These are phyloP conservation scores for Halcyon leucocephala DNA, from an alignment of 2,797 vertebrate species.

Conservation along the genomic window DNA sequence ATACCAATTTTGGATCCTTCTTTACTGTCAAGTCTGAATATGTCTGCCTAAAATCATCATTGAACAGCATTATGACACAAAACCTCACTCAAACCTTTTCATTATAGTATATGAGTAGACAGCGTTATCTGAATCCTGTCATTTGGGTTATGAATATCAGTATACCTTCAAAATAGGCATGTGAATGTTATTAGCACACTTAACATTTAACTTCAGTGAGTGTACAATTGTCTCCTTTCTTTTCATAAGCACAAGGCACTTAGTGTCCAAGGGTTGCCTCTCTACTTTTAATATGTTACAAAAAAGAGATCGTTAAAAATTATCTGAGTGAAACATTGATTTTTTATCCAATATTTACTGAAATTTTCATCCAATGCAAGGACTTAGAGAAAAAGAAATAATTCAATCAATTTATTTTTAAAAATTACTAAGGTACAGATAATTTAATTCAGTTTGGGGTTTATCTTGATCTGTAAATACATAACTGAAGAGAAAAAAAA, in stretches of 20 bases:
- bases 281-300: neutral
- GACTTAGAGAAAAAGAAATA: neutral
- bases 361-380: neutral
- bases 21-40: neutral
- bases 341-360: neutral
- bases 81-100: neutral
- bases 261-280: neutral
- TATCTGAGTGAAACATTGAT: neutral
- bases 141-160: neutral
- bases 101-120: neutral
- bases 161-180: neutral
- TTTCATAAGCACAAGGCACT: neutral
- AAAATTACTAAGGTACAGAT: neutral
- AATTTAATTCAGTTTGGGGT: neutral
- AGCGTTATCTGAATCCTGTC: neutral
- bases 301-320: neutral
- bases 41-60: neutral
- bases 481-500: neutral
- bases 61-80: neutral
- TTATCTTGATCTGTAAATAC: constrained; percentile 14
- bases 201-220: neutral
- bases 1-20: neutral
- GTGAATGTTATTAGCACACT: neutral
- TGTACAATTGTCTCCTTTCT: neutral
- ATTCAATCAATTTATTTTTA: neutral